These are phyloP conservation scores for Nannobrachium achirus DNA, from an alignment of 2,113 vertebrate species.

Conservation along the genomic window DNA sequence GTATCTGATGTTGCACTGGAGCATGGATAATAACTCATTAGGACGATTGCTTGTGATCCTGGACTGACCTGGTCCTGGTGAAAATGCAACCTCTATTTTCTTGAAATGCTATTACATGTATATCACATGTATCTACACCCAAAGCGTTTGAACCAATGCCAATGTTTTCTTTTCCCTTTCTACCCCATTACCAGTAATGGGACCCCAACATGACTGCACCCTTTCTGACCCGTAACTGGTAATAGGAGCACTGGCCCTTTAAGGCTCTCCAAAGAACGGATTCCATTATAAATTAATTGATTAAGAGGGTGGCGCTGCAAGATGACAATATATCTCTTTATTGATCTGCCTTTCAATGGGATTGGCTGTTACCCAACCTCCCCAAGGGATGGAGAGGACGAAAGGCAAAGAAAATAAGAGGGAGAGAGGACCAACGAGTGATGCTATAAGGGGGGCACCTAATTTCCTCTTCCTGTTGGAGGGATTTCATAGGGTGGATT, in stretches of 20 bases:
- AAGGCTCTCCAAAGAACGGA: conserved; percentile 59
- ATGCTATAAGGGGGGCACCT: conserved; percentile 56
- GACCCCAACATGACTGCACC: conserved; percentile 27
- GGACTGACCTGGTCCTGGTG: background rate
- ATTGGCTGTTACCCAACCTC: conserved; percentile 71
- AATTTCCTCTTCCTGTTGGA: conserved; percentile 70
- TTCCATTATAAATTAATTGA: conserved; percentile 83
- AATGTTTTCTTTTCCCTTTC: background rate
- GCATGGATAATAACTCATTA: conserved; percentile 49
- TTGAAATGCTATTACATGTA: conserved; percentile 34
- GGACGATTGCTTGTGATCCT: conserved; percentile 23
- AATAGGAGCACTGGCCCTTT: conserved; percentile 61
- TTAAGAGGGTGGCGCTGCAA: conserved; percentile 70
- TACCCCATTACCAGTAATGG: conserved; percentile 44
- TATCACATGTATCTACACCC: conserved; percentile 42
- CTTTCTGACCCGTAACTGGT: conserved; percentile 38
- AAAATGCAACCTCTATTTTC: conserved; percentile 31
- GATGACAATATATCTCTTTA: conserved; percentile 79
- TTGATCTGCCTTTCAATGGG: conserved; percentile 80
- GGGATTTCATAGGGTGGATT: conserved; percentile 22
- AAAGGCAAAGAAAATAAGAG: background rate
- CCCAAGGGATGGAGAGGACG: conserved; percentile 41
- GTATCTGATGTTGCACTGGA: conserved; percentile 46
- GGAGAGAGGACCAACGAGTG: conserved; percentile 29
- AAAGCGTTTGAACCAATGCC: conserved; percentile 13